phyloP scores from a whole-genome alignment of 1,140 invertebrate species.

The Diabrotica undecimpunctata region DNA sequence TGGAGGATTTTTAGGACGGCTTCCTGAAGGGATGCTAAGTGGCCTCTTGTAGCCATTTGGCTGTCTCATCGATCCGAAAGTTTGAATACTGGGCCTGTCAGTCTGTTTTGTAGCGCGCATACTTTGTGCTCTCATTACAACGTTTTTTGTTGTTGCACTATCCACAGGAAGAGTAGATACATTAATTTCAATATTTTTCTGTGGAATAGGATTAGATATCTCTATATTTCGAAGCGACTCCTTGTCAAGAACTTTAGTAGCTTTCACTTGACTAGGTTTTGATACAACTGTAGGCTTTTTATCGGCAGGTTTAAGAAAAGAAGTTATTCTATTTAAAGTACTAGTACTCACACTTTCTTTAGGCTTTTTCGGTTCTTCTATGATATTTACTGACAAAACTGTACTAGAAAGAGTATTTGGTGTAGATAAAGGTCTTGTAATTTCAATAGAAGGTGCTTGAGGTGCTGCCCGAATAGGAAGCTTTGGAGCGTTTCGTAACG shows the following conservation, averaged over 20 bases:
- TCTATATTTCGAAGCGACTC: conserved; percentile 68
- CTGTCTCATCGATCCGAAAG: conserved; percentile 76
- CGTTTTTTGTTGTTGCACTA: conserved; percentile 50
- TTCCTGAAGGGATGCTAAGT: conserved; percentile 60
- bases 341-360: conserved; percentile 51
- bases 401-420: conserved; percentile 48
- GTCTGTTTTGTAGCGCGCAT: conserved; percentile 62
- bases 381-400: conserved; percentile 38
- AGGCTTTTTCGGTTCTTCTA: conserved; percentile 43
- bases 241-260: conserved; percentile 64
- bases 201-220: conserved; percentile 76
- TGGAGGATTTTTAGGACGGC: conserved; percentile 60
- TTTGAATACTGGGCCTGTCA: conserved; percentile 60
- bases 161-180: conserved; percentile 55
- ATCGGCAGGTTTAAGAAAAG: conserved; percentile 67
- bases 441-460: conserved; percentile 49
- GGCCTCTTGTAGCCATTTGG: conserved; percentile 60
- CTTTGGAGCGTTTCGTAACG: conserved; percentile 51
- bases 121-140: conserved; percentile 70
- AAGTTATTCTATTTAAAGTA: conserved; percentile 69
- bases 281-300: conserved; percentile 56
- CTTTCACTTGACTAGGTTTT: conserved; percentile 56
- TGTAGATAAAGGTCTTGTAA: conserved; percentile 52
- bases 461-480: conserved; percentile 56
- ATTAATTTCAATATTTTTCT: conserved; percentile 61